These are phyloP conservation scores for Dermatemys mawii DNA, from an alignment of 2,113 vertebrate species.

Conservation along the genomic window DNA sequence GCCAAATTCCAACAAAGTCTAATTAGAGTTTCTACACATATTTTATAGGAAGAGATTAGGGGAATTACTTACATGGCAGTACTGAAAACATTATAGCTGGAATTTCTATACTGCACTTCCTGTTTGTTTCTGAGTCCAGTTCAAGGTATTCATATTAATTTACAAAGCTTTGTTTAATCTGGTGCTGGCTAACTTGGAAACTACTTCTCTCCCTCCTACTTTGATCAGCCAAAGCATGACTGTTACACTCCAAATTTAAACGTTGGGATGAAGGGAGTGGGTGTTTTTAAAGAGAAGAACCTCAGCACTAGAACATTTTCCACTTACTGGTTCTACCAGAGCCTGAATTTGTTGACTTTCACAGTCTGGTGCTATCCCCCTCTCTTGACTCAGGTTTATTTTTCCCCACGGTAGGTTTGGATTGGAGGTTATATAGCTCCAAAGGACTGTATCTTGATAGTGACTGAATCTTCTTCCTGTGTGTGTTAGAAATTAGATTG, in stretches of 20 bases:
- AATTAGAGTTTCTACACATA: neutral
- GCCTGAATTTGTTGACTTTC: neutral
- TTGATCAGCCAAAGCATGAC: neutral
- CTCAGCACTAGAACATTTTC: neutral
- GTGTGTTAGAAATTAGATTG: constrained; percentile 4
- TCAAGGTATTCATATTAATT: neutral
- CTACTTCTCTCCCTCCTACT: neutral
- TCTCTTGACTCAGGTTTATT: neutral
- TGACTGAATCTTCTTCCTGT: constrained; percentile 2
- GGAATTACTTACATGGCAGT: neutral
- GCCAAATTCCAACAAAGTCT: neutral
- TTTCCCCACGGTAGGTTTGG: neutral
- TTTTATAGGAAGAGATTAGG: neutral
- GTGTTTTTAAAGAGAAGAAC: neutral
- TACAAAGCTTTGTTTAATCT: neutral
- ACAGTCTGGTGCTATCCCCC: neutral
- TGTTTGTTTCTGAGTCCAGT: neutral
- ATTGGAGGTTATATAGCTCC: neutral
- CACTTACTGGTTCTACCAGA: neutral
- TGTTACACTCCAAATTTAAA: neutral
- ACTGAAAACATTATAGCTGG: neutral
- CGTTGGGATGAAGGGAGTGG: neutral
- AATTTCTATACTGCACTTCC: neutral
- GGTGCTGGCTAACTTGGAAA: neutral
- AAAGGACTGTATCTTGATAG: neutral